phyloP scores from a whole-genome alignment of 1,140 invertebrate species.

The Frieseomelitta varia region DNA sequence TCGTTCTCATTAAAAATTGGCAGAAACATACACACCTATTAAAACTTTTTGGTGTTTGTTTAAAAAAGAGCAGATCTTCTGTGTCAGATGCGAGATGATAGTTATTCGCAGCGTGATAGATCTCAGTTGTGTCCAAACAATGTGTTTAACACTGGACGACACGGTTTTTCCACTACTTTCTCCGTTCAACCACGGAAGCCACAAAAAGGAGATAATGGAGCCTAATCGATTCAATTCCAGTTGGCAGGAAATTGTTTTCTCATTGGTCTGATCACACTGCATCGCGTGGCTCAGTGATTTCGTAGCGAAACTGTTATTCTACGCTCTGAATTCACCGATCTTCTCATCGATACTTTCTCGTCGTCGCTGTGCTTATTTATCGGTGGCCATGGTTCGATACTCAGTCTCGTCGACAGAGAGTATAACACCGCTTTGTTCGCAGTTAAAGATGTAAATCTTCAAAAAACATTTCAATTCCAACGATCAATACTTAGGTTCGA shows the following conservation, averaged over 20 bases:
- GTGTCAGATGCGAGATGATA: background rate
- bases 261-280: background rate
- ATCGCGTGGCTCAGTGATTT: constrained; percentile 17
- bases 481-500: background rate
- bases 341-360: constrained; percentile 10
- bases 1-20: no score
- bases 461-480: background rate
- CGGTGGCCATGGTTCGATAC: background rate
- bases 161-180: constrained; percentile 25
- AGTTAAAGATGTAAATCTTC: background rate
- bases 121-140: background rate
- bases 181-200: background rate
- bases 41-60: background rate
- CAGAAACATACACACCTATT: no score
- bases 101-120: no score
- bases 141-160: background rate
- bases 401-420: no score
- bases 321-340: constrained; percentile 22
- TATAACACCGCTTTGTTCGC: no score
- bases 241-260: constrained; percentile 15
- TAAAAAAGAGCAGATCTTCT: background rate
- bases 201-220: constrained; percentile 21
- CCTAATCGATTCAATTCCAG: constrained; percentile 28
- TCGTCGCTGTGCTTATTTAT: background rate
- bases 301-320: constrained; percentile 19